Conservation (phyloP, 2,113 vertebrate species). For the Catharus minimus region DNA sequence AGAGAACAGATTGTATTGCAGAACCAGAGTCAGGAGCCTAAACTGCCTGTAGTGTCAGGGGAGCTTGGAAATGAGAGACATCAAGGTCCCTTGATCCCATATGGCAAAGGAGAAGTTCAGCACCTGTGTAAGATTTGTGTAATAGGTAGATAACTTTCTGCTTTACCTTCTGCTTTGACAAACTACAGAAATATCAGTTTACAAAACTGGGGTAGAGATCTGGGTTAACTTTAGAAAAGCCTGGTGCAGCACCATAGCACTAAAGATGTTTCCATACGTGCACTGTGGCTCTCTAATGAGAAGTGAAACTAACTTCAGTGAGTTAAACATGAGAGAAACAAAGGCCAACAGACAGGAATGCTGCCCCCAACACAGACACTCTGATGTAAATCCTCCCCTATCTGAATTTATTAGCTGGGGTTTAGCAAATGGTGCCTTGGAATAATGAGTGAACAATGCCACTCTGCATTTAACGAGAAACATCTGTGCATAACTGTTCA, state of each 20-base stretch:
- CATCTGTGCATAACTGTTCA: slow-evolving; percentile 25
- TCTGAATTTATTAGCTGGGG: neutral
- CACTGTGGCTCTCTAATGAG: neutral
- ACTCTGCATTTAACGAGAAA: slow-evolving; percentile 38
- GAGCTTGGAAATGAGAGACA: neutral
- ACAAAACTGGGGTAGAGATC: neutral
- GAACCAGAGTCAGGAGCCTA: neutral
- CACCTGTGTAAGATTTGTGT: neutral
- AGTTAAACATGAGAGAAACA: neutral
- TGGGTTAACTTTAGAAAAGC: neutral
- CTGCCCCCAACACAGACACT: neutral
- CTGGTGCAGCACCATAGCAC: neutral
- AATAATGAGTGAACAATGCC: slow-evolving; percentile 40
- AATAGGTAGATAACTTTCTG: neutral
- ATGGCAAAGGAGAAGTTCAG: neutral
- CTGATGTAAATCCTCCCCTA: neutral
- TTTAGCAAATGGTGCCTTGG: slow-evolving; percentile 38
- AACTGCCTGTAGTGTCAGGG: neutral
- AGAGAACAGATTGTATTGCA: fast-evolving
- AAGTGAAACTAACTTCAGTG: neutral
- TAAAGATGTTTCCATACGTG: neutral
- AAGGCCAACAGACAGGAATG: neutral
- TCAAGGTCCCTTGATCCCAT: neutral
- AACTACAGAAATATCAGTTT: neutral
- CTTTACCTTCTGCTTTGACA: neutral